Conservation (phyloP, 2,113 vertebrate species). For the Origma solitaria region DNA sequence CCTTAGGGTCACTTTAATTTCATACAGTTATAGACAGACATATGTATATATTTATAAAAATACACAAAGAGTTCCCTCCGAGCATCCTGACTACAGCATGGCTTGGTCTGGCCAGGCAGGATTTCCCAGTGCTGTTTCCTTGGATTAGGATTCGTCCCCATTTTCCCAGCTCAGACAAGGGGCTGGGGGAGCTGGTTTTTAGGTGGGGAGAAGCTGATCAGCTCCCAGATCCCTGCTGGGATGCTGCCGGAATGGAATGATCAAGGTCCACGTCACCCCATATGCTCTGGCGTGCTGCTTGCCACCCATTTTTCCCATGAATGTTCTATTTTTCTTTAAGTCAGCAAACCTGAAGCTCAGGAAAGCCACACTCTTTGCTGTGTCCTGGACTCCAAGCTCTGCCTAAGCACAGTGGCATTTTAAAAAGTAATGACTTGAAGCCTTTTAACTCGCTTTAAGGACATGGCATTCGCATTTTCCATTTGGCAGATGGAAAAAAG, state of each 20-base stretch:
- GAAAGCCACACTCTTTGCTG: background rate
- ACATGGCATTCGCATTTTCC: background rate
- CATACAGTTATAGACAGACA: background rate
- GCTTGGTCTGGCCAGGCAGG: background rate
- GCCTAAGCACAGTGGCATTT: background rate
- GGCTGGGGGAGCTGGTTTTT: background rate
- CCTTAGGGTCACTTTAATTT: background rate
- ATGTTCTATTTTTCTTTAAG: background rate
- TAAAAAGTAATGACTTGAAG: background rate
- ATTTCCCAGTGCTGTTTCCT: background rate
- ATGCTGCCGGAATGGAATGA: background rate
- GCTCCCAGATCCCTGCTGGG: background rate
- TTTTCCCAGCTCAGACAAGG: fast-evolving
- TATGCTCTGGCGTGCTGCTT: fast-evolving
- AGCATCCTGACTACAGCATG: background rate
- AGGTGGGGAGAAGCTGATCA: background rate
- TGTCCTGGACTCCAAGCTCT: background rate
- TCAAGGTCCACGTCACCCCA: fast-evolving
- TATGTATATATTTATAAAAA: background rate
- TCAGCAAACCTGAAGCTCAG: background rate
- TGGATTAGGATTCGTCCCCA: background rate
- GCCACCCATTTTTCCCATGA: background rate
- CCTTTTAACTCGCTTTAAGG: background rate
- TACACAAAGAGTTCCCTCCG: fast-evolving
- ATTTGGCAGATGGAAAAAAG: background rate